phyloP scores from a whole-genome alignment of 2,888 invertebrate genomes.

The Leptura quadrifasciata region DNA sequence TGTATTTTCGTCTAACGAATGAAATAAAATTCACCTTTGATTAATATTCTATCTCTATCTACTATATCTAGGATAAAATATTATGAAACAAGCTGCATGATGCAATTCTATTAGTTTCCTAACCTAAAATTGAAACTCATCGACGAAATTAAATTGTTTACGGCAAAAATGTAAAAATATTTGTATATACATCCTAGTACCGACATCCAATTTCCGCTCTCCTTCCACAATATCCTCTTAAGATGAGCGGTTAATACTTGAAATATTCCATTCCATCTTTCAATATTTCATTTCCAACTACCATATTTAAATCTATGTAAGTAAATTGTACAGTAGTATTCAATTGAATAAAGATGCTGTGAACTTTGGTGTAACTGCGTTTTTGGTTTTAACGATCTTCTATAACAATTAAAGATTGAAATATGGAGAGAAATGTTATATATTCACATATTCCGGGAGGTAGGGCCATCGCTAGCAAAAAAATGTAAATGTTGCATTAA shows the following conservation, averaged over 20 bases:
- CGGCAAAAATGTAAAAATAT: slow-evolving; percentile 20
- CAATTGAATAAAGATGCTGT: background rate
- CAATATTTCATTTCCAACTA: slow-evolving; percentile 23
- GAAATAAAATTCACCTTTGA: too few relatives aligned
- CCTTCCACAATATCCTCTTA: slow-evolving; percentile 27
- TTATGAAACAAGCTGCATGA: background rate
- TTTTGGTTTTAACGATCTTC: background rate
- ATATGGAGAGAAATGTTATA: too few relatives aligned
- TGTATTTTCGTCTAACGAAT: too few relatives aligned
- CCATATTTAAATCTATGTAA: slow-evolving; percentile 13
- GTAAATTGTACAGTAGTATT: slow-evolving; percentile 14
- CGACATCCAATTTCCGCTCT: slow-evolving; percentile 30
- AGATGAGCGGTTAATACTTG: slow-evolving; percentile 23
- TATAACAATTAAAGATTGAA: too few relatives aligned
- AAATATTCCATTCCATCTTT: slow-evolving; percentile 17
- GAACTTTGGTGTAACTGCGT: background rate
- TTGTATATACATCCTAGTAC: slow-evolving; percentile 23
- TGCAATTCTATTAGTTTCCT: background rate
- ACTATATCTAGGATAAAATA: background rate
- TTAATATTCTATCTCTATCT: too few relatives aligned
- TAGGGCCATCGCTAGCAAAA: too few relatives aligned
- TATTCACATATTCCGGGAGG: too few relatives aligned
- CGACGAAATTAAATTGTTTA: slow-evolving; percentile 23
- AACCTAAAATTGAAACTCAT: slow-evolving; percentile 1
- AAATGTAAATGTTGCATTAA: too few relatives aligned